These are phyloP conservation scores for Cygnus buccinator DNA, from an alignment of 2,113 vertebrate species.

Conservation along the genomic window DNA sequence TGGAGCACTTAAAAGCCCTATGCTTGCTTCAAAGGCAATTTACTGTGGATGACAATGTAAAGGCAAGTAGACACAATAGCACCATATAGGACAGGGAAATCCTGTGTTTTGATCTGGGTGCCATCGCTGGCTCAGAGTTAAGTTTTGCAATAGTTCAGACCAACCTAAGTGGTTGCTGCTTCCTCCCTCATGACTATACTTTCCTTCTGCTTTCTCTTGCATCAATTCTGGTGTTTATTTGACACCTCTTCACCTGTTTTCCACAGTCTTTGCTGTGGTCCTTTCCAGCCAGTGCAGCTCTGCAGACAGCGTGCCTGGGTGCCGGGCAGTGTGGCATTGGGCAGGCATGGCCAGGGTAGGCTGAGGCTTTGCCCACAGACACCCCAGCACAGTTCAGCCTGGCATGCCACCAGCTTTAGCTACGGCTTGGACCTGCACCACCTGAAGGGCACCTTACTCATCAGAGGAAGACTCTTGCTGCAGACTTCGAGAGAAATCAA, in stretches of 20 bases:
- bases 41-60: neutral
- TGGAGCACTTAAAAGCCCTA: neutral
- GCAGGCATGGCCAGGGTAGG: neutral
- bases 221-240: neutral
- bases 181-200: neutral
- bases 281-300: neutral
- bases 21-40: neutral
- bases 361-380: neutral
- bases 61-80: neutral
- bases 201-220: neutral
- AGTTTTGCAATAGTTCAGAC: neutral
- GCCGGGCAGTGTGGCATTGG: neutral
- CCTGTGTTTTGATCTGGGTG: neutral
- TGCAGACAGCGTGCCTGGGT: neutral
- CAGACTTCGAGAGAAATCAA: neutral
- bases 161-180: neutral
- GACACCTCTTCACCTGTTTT: neutral
- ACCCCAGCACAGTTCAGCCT: neutral
- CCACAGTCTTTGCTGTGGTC: neutral
- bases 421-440: neutral
- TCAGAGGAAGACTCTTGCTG: neutral
- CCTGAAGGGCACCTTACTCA: neutral
- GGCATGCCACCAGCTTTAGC: neutral
- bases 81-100: neutral
- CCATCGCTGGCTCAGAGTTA: neutral